Percentiles rank a stretch among this genome's conserved stretches.
These are phyloP conservation scores for Homarus gammarus DNA, from an alignment of 2,888 invertebrate species.

Conservation along the genomic window DNA sequence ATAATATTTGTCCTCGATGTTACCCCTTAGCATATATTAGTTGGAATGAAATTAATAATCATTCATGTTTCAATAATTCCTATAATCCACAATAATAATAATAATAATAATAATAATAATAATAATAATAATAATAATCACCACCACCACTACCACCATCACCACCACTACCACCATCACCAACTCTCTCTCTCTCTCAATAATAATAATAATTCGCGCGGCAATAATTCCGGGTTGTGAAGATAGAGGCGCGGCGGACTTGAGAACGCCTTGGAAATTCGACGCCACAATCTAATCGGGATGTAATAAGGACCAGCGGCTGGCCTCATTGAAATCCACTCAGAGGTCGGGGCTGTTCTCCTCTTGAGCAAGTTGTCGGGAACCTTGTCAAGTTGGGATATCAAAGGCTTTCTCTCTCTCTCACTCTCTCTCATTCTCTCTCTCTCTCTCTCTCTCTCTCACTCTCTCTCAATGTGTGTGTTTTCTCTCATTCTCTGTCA, in stretches of 20 bases:
- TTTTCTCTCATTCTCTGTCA: no score
- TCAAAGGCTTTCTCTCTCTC: slow-evolving; percentile 52
- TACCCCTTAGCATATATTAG: no score
- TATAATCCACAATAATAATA: not conserved
- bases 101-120: not conserved
- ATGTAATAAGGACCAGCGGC: slow-evolving; percentile 52
- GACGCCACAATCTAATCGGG: slow-evolving; percentile 58
- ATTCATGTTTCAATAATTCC: not conserved
- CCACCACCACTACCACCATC: no score
- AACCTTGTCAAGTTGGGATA: slow-evolving; percentile 60
- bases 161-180: no score
- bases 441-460: not conserved
- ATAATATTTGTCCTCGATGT: no score
- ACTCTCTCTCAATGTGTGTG: not conserved
- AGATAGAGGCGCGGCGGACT: not conserved
- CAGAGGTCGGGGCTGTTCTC: slow-evolving; percentile 44
- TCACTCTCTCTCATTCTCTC: not conserved
- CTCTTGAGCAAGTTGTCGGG: slow-evolving; percentile 42
- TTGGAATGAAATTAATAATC: not conserved
- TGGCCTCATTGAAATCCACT: slow-evolving; percentile 58
- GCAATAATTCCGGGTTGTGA: not conserved
- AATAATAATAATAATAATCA: not conserved
- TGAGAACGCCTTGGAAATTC: slow-evolving; percentile 30
- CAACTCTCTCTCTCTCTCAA: no score
- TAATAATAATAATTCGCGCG: no score